Base-by-base conservation (phyloP, 2,888 invertebrate species). In the Conus canariensis region DNA sequence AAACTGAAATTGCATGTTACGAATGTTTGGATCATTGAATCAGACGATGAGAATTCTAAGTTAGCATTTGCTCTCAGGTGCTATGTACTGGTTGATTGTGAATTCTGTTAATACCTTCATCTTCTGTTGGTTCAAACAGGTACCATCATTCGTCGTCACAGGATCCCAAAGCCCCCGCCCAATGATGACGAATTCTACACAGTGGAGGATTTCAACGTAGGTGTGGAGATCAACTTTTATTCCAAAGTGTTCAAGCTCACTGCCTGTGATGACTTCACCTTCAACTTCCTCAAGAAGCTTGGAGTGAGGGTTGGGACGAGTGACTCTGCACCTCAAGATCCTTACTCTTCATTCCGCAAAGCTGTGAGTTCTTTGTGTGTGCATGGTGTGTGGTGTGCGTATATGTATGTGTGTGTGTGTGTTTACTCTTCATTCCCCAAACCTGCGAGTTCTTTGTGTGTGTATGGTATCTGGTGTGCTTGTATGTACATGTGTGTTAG, bases 131-230 rank as follows among this genome's bases (percentile, higher is more conserved):
- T 45, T 10, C 30, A 25, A 9, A 30, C 94, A 98, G 98, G 98
- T 64, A 97, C 98, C 45, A 96, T 99, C 92, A 98, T 99, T 77
- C 97, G 97, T 92, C 97, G 99, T 0, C 98, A 98, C 93, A 94
- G 98, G 94, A 97, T 99, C 93, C 98, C 98, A 0, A 97, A 98
- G 88, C 98, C 98, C 0, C 97, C 95, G 58, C 96, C 97, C n/a
- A 97, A 97, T 95, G 97, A 98, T 93, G 97, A 98, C 92, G 97
- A 98, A 90, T 98, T 98, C 95, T 98, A 98, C 95, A 98, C 98
- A 91, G 97, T 99, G 25, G 97, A 98, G 30, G 98, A 99, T 96
- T 97, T 99, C 77, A 99, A 99, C 95, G 97, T 99, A 90, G 98
- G 98, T 74, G 97, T 97, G 89, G 98, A 98, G 95, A 97, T 98